Evolutionary conservation across 2,113 vertebrate genomes (phyloP), one percentile per base, ranked within the genome.

Genomic region (Delphinapterus leucas): DNA sequence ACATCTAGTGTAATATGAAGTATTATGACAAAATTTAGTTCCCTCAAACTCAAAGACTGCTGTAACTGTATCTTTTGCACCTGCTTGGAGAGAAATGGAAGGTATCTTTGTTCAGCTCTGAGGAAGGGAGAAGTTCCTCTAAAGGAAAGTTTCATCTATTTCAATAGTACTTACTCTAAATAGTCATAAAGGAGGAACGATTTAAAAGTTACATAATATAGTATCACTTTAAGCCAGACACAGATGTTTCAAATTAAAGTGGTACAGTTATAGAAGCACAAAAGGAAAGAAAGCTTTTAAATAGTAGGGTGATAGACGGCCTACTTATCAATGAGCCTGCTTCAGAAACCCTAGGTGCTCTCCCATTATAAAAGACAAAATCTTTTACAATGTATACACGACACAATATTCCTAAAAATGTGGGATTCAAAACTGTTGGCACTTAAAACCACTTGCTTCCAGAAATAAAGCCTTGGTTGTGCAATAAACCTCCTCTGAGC

Each of bases 1-100:
- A 86, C 26, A 31, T 93, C 26, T 81, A 86, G 49, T 13, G 6
- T 47, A 94, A 31, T 33, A 49, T 70, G 38, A 95, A 94, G 2
- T 87, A 68, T 90, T 71, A 70, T 93, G 67, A 90, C 20, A 96
- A 81, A 89, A 96, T 65, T 85, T 88, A 85, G 6, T 80, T 81
- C 21, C 36, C 36, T 80, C 36, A 76, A 74, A 89, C 20, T 70
- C 8, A 47, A 74, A 36, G 53, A 77, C 23, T 67, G 4, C 20
- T 84, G 5, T 74, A 89, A 44, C 38, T 92, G 4, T 84, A 73
- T 41, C 38, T 85, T 70, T 74, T 92, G 67, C 49, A 92, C 44
- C 18, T 86, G 73, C 71, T 68, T 77, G 17, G 73, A 96, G 36
- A 96, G 79, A 95, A 81, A 90, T 58, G 12, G 26, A 71, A 58